Conservation (phyloP, 2,888 invertebrate species). For the Xylocampa areola region DNA sequence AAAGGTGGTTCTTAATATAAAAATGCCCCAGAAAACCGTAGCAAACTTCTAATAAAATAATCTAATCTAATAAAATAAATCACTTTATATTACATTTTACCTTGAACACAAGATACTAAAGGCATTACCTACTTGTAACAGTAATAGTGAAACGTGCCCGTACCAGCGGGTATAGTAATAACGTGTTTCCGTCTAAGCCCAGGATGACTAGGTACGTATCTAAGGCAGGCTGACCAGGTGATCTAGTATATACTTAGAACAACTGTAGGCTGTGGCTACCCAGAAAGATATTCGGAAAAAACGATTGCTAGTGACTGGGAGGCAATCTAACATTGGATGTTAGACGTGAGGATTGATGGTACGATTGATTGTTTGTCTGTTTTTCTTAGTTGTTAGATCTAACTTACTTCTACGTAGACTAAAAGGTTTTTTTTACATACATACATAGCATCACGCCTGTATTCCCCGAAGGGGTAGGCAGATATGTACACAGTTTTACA, state of each 20-base stretch:
- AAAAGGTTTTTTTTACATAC: no score
- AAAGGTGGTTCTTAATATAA: no score
- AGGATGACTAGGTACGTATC: neutral
- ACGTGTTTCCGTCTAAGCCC: slow-evolving; percentile 10
- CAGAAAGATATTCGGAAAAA: slow-evolving; percentile 13
- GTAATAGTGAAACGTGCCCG: slow-evolving; percentile 11
- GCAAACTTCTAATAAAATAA: no score
- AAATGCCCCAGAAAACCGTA: no score
- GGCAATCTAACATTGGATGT: neutral
- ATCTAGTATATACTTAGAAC: slow-evolving; percentile 20
- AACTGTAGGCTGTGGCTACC: slow-evolving; percentile 2
- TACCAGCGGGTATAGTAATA: slow-evolving; percentile 7
- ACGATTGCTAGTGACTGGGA: neutral
- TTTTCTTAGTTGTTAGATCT: no score
- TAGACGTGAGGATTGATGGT: neutral
- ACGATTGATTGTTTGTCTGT: neutral
- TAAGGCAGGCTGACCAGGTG: slow-evolving; percentile 14
- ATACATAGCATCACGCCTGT: no score
- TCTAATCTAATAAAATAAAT: no score
- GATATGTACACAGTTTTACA: no score
- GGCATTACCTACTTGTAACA: neutral
- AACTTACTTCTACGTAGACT: no score
- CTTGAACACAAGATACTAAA: slow-evolving; percentile 20
- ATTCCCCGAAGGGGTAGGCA: no score
- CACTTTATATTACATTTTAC: slow-evolving; percentile 1